Percentiles rank a stretch among this genome's conserved stretches.
phyloP scores from a whole-genome alignment of 1,140 invertebrate genomes.

The Drosophila micromelanica region DNA sequence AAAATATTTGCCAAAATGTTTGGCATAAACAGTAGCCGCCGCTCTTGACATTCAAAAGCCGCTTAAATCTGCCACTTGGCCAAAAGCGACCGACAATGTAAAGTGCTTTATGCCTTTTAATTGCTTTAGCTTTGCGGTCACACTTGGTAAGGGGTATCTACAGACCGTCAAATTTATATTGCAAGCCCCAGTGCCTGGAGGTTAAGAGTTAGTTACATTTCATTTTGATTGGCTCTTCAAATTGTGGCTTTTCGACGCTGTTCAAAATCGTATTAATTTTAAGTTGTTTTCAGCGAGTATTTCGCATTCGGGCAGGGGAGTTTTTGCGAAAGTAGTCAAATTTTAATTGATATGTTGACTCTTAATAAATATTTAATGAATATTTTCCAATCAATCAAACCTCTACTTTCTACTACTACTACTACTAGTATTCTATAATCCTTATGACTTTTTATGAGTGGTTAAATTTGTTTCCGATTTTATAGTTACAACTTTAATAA shows the following conservation, averaged over 20 bases:
- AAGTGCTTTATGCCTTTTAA: constrained; percentile 66
- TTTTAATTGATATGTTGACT: no score
- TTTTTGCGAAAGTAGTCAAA: neutral
- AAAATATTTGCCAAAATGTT: constrained; percentile 65
- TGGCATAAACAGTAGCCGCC: constrained; percentile 44
- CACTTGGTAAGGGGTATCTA: neutral
- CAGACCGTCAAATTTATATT: neutral
- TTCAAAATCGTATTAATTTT: constrained; percentile 17
- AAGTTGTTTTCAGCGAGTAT: neutral
- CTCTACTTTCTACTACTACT: no score
- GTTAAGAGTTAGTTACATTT: neutral
- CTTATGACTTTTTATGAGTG: no score
- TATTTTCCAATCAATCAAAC: no score
- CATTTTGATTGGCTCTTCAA: constrained; percentile 27
- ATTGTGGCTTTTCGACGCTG: constrained; percentile 6
- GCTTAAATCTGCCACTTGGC: constrained; percentile 64
- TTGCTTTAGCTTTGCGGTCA: constrained; percentile 55
- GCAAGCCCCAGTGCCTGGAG: neutral
- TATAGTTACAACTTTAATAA: no score
- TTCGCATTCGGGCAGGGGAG: neutral
- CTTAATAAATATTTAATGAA: no score
- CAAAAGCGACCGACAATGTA: constrained; percentile 48
- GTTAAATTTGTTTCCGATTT: no score
- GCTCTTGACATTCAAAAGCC: constrained; percentile 51
- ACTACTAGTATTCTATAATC: no score